phyloP scores from a whole-genome alignment of 2,113 vertebrate species.

The Xiphorhynchus elegans region DNA sequence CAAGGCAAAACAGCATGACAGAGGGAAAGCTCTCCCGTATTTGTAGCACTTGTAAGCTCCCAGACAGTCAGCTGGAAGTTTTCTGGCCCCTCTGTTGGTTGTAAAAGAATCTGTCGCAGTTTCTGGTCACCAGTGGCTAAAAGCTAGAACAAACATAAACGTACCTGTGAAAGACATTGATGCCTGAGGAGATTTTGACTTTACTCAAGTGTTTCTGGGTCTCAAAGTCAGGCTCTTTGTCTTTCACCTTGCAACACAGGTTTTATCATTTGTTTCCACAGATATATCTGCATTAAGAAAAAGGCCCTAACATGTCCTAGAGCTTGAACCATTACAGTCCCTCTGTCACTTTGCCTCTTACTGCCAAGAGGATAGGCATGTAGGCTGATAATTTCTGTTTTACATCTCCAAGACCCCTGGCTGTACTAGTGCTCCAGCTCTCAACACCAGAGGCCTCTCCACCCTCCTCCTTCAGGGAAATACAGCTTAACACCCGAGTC shows the following conservation, averaged over 20 bases:
- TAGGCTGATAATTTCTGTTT: not conserved
- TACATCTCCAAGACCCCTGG: not conserved
- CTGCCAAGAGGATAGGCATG: not conserved
- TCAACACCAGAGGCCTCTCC: not conserved
- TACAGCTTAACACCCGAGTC: not conserved
- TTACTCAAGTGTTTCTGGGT: not conserved
- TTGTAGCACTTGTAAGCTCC: not conserved
- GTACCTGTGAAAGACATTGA: not conserved
- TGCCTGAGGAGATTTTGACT: not conserved
- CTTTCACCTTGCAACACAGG: not conserved
- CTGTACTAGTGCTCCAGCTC: not conserved
- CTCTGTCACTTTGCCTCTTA: not conserved
- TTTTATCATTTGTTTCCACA: not conserved
- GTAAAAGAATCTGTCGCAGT: not conserved
- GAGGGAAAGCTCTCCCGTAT: not conserved
- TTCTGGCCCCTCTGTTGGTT: not conserved
- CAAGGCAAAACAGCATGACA: not conserved
- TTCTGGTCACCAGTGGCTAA: not conserved
- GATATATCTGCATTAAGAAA: not conserved
- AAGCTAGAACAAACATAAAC: not conserved
- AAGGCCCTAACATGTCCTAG: not conserved
- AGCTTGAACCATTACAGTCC: not conserved
- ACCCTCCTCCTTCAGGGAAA: not conserved
- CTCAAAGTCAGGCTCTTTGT: not conserved
- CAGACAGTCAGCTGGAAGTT: not conserved